phyloP scores from a whole-genome alignment of 2,797 vertebrate genomes.

The Pachyuromys duprasi region DNA sequence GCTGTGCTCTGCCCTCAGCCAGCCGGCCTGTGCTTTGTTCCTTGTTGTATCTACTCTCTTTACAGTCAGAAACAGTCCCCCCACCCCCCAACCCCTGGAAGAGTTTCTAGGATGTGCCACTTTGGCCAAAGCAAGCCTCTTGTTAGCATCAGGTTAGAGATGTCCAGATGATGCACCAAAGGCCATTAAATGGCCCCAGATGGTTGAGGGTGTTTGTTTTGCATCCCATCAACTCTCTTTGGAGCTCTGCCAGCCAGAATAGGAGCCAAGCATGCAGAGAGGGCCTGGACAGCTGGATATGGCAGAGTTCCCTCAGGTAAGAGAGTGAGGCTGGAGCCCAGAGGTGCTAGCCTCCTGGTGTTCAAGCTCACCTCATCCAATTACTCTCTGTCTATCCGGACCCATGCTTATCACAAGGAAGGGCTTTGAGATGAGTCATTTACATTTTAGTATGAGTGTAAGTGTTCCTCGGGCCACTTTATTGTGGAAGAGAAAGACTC shows the following conservation, averaged over 20 bases:
- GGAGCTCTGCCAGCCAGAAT: constrained; percentile 26
- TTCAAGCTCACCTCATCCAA: not conserved
- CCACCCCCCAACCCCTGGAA: not conserved
- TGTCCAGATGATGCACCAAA: constrained; percentile 44
- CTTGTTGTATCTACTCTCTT: not conserved
- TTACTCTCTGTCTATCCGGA: not conserved
- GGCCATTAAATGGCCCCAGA: constrained; percentile 20
- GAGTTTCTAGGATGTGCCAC: constrained; percentile 27
- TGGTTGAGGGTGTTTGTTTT: constrained; percentile 42
- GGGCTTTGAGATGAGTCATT: constrained; percentile 32
- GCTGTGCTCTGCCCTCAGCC: not conserved
- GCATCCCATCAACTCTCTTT: not conserved
- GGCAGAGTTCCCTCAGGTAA: not conserved
- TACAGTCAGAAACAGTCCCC: not conserved
- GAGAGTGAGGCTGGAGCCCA: not conserved
- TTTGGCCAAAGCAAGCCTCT: constrained; percentile 47
- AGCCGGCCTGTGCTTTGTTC: not conserved
- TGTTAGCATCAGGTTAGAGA: not conserved
- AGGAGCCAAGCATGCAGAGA: not conserved
- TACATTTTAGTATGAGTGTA: constrained; percentile 44
- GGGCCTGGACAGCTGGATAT: not conserved
- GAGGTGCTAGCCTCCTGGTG: not conserved
- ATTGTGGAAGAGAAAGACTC: not conserved
- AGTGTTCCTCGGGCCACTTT: not conserved
- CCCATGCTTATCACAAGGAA: not conserved